These are phyloP conservation scores for Calyptomena viridis DNA, from an alignment of 2,113 vertebrate genomes.

Conservation along the genomic window DNA sequence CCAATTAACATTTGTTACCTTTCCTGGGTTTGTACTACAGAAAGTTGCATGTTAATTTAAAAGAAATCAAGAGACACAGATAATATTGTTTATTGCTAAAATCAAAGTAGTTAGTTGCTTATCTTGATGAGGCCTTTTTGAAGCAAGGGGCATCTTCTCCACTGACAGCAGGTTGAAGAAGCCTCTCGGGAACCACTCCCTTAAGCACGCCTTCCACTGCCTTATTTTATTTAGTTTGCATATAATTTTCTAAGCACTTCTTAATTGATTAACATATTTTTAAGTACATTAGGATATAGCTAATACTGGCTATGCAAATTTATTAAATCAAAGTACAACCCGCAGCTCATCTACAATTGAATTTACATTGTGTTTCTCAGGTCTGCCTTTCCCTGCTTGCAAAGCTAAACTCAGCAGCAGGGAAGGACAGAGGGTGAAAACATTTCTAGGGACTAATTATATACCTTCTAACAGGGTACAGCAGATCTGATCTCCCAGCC, in stretches of 20 bases:
- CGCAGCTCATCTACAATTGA: background rate
- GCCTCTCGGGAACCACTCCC: background rate
- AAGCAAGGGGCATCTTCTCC: background rate
- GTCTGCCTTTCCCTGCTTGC: background rate
- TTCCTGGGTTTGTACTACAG: background rate
- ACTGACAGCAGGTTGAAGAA: background rate
- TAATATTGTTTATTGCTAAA: constrained; percentile 28
- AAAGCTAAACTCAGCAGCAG: background rate
- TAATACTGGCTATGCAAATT: constrained; percentile 31
- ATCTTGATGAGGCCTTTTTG: constrained; percentile 2
- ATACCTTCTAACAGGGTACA: background rate
- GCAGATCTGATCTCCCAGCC: background rate
- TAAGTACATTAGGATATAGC: background rate
- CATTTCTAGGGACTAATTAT: background rate
- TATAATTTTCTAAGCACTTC: constrained; percentile 8
- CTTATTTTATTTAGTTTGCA: constrained; percentile 3
- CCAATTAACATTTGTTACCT: constrained; percentile 8
- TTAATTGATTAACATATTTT: constrained; percentile 43
- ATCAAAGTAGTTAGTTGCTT: constrained; percentile 32
- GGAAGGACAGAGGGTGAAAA: background rate
- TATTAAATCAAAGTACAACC: background rate
- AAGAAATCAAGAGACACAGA: constrained; percentile 30
- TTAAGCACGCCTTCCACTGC: background rate
- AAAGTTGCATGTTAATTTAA: background rate
- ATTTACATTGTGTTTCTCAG: background rate